phyloP scores from a whole-genome alignment of 2,113 vertebrate genomes.

The Chamaea fasciata region DNA sequence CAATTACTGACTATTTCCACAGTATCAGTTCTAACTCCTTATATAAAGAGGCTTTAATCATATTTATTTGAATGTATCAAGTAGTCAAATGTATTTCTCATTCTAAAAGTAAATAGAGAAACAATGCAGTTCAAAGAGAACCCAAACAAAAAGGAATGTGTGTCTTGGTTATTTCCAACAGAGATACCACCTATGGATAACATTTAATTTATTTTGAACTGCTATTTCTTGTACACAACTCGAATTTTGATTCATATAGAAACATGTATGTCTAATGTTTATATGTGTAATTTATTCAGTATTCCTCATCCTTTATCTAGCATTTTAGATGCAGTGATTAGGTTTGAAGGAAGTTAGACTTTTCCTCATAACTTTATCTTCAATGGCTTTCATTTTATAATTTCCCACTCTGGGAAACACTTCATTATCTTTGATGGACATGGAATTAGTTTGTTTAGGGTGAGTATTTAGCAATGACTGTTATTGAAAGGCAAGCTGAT shows the following conservation, averaged over 20 bases:
- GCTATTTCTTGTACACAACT: neutral
- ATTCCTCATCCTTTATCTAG: neutral
- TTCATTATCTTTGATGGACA: neutral
- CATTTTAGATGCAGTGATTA: neutral
- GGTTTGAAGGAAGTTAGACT: neutral
- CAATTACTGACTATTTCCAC: neutral
- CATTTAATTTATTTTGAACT: neutral
- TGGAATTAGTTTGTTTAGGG: neutral
- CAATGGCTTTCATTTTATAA: neutral
- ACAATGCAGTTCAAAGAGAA: neutral
- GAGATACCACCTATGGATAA: neutral
- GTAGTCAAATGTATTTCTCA: neutral
- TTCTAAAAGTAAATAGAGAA: neutral
- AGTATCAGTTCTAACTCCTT: neutral
- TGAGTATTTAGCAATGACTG: neutral
- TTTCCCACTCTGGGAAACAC: neutral
- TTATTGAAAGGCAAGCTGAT: neutral
- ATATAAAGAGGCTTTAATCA: neutral
- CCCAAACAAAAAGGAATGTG: neutral
- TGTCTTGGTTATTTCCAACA: neutral
- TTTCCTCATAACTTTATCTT: neutral
- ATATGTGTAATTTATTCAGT: neutral
- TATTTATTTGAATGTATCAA: neutral
- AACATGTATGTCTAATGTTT: neutral
- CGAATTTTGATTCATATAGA: neutral